Evolutionary conservation across 2,797 vertebrate species (phyloP).

Genomic region (Hylomyscus alleni): DNA sequence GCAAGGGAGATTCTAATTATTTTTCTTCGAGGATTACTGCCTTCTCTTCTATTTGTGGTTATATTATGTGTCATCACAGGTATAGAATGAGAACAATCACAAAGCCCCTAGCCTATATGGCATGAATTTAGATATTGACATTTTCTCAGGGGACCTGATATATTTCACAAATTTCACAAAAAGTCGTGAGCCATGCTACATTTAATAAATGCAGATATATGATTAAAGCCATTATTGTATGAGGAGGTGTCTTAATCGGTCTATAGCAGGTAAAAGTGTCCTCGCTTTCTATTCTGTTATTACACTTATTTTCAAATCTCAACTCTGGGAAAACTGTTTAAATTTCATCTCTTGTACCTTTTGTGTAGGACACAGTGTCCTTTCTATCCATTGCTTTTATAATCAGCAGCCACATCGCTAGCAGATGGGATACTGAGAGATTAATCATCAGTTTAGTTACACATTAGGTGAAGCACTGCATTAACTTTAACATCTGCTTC

Average conservation of each 20-base stretch:
- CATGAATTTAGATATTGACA: not conserved
- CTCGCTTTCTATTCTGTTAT: not conserved
- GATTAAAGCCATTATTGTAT: not conserved
- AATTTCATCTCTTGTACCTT: not conserved
- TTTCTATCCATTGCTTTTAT: slow-evolving; percentile 30
- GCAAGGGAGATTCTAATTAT: not conserved
- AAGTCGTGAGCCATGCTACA: not conserved
- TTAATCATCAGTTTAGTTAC: slow-evolving; percentile 37
- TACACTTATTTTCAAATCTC: not conserved
- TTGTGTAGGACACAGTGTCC: not conserved
- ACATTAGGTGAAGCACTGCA: not conserved
- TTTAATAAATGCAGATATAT: not conserved
- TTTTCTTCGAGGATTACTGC: not conserved
- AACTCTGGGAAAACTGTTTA: not conserved
- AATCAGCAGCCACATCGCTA: slow-evolving; percentile 26
- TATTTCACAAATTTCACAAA: not conserved
- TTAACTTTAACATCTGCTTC: slow-evolving; percentile 21
- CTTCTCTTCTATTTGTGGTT: not conserved
- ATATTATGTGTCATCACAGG: not conserved
- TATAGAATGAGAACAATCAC: not conserved
- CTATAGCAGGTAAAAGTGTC: not conserved
- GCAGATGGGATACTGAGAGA: slow-evolving; percentile 7
- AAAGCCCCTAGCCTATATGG: not conserved
- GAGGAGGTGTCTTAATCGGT: not conserved
- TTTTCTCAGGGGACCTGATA: not conserved